Base-by-base conservation (phyloP, 1,140 invertebrate species). In the Pararge aegeria region DNA sequence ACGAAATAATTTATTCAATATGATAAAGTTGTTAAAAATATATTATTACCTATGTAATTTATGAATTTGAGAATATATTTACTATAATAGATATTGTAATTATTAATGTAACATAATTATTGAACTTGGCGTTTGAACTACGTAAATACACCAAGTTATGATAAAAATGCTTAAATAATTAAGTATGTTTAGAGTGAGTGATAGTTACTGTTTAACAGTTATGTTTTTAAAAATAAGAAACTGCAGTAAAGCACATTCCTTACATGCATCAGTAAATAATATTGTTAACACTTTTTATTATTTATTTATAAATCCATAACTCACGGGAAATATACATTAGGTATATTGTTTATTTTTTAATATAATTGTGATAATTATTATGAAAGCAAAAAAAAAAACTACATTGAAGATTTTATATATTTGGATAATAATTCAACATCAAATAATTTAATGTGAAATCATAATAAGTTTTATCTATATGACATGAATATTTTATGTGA, bases 161-260 rank as follows among this genome's bases (percentile, higher is more conserved):
- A 70, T 75, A 74, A 75, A 68, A 66, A 73, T 78, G 74, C 61
- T 76, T 74, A 75, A 76, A 73, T 77, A 65, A 77, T 66, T 78
- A 80, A 66, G 60, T 88, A 69, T 75, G 66, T 85, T 78, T 86
- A 85, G 84, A 86, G 78, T 66, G 73, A 75, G 66, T 78, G 74
- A 82, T 84, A n/a, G n/a, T n/a, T n/a, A 88, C 84, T 87, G 84
- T 87, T 55, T 78, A 69, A 87, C 85, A 85, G 83, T 82, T 73
- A 80, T 76, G 73, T 85, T 87, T 78, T 81, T 83, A 79, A 82
- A 73, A 79, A 64, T 85, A 80, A 84, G 78, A 70, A 73, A 73
- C 48, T 73, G 73, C 64, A 69, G 67, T 80, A 76, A 73, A 66
- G 67, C 7, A 38, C 15, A 73, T 64, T 62, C 68, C 24, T 16